phyloP scores from a whole-genome alignment of 2,888 invertebrate genomes.

The Portevinia maculata region DNA sequence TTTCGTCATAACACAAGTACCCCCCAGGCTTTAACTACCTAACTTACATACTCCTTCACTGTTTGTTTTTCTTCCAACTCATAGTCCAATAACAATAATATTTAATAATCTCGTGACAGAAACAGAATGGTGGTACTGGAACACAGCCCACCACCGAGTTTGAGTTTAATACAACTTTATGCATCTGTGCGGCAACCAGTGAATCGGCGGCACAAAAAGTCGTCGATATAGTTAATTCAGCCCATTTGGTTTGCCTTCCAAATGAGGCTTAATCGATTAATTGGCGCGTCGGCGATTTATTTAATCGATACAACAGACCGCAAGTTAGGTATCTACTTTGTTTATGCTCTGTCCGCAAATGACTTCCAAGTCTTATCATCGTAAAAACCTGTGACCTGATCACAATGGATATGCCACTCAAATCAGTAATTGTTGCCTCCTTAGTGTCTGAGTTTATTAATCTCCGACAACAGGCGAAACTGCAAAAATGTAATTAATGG shows the following conservation, averaged over 20 bases:
- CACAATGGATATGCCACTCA: conserved; percentile 17
- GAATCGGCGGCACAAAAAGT: conserved; percentile 8
- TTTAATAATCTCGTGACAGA: conserved; percentile 28
- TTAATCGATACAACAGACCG: conserved; percentile 33
- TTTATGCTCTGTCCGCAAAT: not conserved
- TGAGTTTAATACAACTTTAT: conserved; percentile 5
- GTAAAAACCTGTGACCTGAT: not conserved
- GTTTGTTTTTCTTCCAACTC: conserved; percentile 12
- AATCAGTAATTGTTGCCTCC: not conserved
- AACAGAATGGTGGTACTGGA: conserved; percentile 11
- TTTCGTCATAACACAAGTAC: conserved; percentile 18
- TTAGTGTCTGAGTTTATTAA: not conserved
- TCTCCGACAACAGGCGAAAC: conserved; percentile 18
- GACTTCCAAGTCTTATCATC: conserved; percentile 1
- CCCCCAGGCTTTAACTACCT: not conserved
- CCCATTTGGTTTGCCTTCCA: conserved; percentile 49
- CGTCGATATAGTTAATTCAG: conserved; percentile 25
- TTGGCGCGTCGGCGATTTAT: conserved; percentile 39
- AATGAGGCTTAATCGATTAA: conserved; percentile 66
- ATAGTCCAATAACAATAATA: conserved; percentile 32
- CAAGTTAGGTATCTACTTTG: conserved; percentile 1
- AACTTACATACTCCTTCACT: conserved; percentile 22
- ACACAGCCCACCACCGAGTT: conserved; percentile 24
- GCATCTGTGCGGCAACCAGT: not conserved
- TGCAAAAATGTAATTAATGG: conserved; percentile 21